These are phyloP conservation scores for Leucophenga montana DNA, from an alignment of 2,888 invertebrate species.

Conservation along the genomic window DNA sequence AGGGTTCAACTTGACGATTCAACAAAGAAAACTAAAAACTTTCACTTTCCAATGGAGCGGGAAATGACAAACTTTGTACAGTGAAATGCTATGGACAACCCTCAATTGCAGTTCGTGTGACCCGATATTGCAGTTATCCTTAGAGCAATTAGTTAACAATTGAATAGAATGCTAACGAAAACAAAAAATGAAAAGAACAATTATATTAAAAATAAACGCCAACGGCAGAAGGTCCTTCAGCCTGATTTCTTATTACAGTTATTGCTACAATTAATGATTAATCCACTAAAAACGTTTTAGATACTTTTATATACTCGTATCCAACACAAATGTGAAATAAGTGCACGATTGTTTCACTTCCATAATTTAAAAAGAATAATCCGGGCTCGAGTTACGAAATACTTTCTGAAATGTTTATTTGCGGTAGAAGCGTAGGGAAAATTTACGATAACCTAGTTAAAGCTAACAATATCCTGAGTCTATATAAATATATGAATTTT, in stretches of 20 bases:
- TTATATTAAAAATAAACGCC: background rate
- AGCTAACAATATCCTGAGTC: too few relatives aligned
- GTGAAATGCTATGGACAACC: background rate
- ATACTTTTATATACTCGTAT: too few relatives aligned
- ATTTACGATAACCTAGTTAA: too few relatives aligned
- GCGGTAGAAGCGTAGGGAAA: too few relatives aligned
- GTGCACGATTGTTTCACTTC: too few relatives aligned
- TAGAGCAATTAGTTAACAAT: constrained; percentile 19
- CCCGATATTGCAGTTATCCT: background rate
- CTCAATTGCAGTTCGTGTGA: too few relatives aligned
- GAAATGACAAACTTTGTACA: constrained; percentile 4
- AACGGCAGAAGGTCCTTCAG: constrained; percentile 11
- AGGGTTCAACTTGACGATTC: background rate
- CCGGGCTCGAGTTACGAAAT: too few relatives aligned
- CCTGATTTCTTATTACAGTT: constrained; percentile 1
- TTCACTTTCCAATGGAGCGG: constrained; percentile 8
- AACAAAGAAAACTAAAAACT: constrained; percentile 16
- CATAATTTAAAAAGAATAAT: too few relatives aligned
- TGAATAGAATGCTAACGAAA: constrained; percentile 7
- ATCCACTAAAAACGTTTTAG: background rate
- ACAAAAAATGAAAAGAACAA: constrained; percentile 1
- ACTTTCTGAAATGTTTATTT: too few relatives aligned
- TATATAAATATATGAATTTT: too few relatives aligned
- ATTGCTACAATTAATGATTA: constrained; percentile 11
- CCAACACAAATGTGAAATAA: too few relatives aligned